Base-by-base conservation (phyloP, 2,888 invertebrate genomes). In the Melolontha melolontha region DNA sequence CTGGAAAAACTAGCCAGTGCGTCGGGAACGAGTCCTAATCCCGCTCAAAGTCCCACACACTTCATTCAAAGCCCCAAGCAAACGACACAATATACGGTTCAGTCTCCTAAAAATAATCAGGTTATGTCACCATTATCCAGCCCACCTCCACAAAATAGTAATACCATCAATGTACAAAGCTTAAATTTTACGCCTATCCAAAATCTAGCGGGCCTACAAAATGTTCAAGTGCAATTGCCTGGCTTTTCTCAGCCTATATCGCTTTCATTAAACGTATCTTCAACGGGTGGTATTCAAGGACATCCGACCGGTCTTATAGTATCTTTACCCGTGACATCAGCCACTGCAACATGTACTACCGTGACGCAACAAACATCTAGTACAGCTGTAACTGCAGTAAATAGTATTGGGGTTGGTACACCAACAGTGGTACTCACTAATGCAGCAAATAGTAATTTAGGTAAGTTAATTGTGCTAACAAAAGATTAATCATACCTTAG, bases 171-270 rank as follows among this genome's bases (percentile, higher is more conserved):
- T 84, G 83, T 89, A 66, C 89, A 92, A 85, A 91, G 92, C 75
- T 86, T 93, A 73, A 92, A 92, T 82, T 85, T 93, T 74, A 88
- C 92, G 63, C 88, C 88, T 78, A 81, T 90, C 70, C 89, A 89
- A 75, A 89, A 85, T 75, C 82, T 92, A 65, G 90, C 92, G 70
- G 92, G 92, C 29, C 83, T 93, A 57, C 93, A 93, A 81, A 93
- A 92, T 82, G 91, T 92, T 64, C 92, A 92, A 85, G 88, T 87
- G 62, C 94, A 94, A 79, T 90, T 95, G 77, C 92, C 94, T 10
- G 94, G 93, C 44, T 88, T 95, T 66, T 88, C 93, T n/a, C 93
- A 94, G 74, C 94, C 94, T 4, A 93, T 95, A 75, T 94, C 94
- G 57, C 84, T 93, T 76, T 91, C 92, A 44, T 83, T 93, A 69